Percentiles rank a stretch among this genome's conserved stretches.
These are phyloP conservation scores for Cyprichromis sp. DNA, from an alignment of 2,113 vertebrate species.

Conservation along the genomic window DNA sequence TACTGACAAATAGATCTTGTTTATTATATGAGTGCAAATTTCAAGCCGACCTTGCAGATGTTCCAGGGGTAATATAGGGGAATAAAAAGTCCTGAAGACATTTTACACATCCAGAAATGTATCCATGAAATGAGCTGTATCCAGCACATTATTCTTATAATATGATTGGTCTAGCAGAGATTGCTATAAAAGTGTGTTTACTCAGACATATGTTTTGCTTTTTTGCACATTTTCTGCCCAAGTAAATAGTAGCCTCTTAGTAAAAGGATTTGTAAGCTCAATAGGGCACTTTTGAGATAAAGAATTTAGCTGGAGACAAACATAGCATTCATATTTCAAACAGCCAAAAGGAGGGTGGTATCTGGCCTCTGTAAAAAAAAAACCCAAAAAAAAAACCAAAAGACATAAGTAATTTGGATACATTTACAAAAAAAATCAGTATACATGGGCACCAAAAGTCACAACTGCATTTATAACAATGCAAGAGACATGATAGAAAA, in stretches of 20 bases:
- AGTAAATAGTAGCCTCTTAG: neutral
- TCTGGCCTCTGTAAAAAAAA: neutral
- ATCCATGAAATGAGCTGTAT: neutral
- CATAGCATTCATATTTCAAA: neutral
- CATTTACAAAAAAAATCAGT: slow-evolving; percentile 47
- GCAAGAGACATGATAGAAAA: slow-evolving; percentile 58
- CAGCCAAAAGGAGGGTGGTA: neutral
- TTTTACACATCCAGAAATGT: slow-evolving; percentile 25
- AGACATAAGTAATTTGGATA: slow-evolving; percentile 9
- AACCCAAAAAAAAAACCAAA: fast-evolving
- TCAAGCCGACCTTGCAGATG: neutral
- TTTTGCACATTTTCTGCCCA: slow-evolving; percentile 3
- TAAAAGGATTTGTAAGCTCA: slow-evolving; percentile 22
- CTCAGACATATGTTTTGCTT: neutral
- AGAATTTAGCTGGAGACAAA: neutral
- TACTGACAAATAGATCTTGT: slow-evolving; percentile 39
- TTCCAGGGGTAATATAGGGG: neutral
- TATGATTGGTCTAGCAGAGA: neutral
- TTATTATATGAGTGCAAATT: slow-evolving; percentile 42
- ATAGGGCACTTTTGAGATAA: neutral
- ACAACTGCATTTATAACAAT: slow-evolving; percentile 66
- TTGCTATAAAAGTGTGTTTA: neutral
- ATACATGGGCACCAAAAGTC: slow-evolving; percentile 14
- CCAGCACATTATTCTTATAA: neutral
- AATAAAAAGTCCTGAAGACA: slow-evolving; percentile 26